Base-by-base conservation (phyloP, 1,140 invertebrate species). In the Acromyrmex charruanus region DNA sequence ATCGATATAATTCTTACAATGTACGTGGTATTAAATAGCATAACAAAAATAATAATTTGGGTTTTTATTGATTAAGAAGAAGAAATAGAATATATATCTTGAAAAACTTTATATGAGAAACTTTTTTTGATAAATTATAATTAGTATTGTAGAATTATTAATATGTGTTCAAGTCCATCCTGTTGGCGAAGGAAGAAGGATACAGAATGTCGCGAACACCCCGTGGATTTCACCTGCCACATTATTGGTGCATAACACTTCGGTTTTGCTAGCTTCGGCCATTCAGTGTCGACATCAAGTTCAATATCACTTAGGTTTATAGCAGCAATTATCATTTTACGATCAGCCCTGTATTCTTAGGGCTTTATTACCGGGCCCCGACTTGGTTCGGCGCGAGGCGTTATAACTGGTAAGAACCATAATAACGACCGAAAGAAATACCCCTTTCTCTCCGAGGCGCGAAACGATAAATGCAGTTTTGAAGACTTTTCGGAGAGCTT, bases 271-370 rank as follows among this genome's bases (percentile, higher is more conserved):
- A 59, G 81, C 82, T 89, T 89, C 68, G 90, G 72, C 89, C 81
- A 71, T 92, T 92, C 88, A 91, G 88, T 91, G 87, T 91, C 92
- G 92, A 92, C 93, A 93, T 94, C 93, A 95, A 94, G 94, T 95
- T 95, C 94, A 94, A 95, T 95, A 95, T 95, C 94, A 94, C 94
- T 95, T 95, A 95, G 94, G 89, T 94, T 95, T 94, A 95, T 90
- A 89, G 89, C 92, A 87, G 94, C 94, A 94, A 95, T 95, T 95
- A 95, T 95, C 93, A 94, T 95, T 95, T 95, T 94, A 95, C 93
- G 94, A 95, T 95, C 93, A 88, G 90, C 90, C 90, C 91, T 93
- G 94, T 94, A 94, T 94, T 95, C 94, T 95, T 94, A 94, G 91
- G 91, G 91, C 92, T 94, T 95, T 94, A 94, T 94, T 94, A 93